Evolutionary conservation across 1,140 invertebrate species (phyloP).

Genomic region (Tenebrio molitor): DNA sequence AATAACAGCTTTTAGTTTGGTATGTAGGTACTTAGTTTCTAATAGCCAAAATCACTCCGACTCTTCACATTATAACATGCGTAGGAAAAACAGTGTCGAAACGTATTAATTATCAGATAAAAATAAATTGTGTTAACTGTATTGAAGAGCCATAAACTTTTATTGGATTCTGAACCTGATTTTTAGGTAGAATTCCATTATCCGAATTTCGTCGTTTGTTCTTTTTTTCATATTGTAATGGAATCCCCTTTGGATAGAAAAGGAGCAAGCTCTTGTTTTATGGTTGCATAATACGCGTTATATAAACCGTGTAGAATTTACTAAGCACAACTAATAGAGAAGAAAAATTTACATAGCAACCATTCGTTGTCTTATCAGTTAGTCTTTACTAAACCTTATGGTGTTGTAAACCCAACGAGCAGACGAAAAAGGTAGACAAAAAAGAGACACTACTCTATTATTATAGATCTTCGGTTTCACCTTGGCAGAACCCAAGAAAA

Average conservation of each 20-base stretch:
- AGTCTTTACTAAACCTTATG: conserved; percentile 36
- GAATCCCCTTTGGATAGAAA: background rate
- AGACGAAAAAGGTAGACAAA: conserved; percentile 41
- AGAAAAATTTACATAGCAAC: conserved; percentile 29
- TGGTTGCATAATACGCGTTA: conserved; percentile 22
- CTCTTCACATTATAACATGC: background rate
- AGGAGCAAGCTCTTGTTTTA: background rate
- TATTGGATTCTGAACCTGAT: conserved; percentile 31
- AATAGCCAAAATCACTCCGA: conserved; percentile 27
- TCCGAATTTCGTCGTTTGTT: conserved; percentile 28
- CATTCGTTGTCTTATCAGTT: conserved; percentile 36
- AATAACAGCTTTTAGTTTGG: conserved; percentile 44
- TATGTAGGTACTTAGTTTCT: conserved; percentile 43
- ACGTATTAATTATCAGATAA: conserved; percentile 46
- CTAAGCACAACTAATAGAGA: conserved; percentile 20
- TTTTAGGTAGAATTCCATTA: background rate
- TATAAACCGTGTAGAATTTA: conserved; percentile 30
- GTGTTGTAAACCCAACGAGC: conserved; percentile 22
- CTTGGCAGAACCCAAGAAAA: conserved; percentile 9
- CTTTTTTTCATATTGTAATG: too few relatives aligned
- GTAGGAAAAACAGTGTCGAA: conserved; percentile 43
- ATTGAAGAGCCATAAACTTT: conserved; percentile 38
- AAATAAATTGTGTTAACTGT: conserved; percentile 28
- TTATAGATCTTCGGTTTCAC: conserved; percentile 38
- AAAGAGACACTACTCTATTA: conserved; percentile 36